A percentile compares a stretch with the other conserved stretches of the same genome.
Conservation (phyloP, 2,888 invertebrate species). For the Drosophila tripunctata region DNA sequence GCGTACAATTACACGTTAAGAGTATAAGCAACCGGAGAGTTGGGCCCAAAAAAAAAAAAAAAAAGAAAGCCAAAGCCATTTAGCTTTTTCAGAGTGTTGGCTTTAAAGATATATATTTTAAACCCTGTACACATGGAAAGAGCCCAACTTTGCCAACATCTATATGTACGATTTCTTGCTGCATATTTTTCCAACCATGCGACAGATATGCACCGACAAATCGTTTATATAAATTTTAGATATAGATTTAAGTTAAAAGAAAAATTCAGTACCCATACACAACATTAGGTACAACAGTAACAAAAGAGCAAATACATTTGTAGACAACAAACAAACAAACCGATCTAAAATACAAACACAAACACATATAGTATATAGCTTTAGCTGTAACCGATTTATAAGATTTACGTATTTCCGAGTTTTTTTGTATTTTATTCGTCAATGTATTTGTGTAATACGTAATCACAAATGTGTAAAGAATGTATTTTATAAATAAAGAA, state of each 20-base stretch:
- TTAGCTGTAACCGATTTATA: slow-evolving; percentile 28
- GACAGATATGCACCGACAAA: slow-evolving; percentile 45
- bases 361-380: slow-evolving; percentile 31
- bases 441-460: slow-evolving; percentile 27
- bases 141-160: not conserved
- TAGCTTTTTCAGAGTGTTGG: slow-evolving; percentile 7
- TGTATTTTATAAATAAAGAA: slow-evolving; percentile 52
- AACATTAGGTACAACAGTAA: slow-evolving; percentile 26
- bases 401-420: slow-evolving; percentile 37
- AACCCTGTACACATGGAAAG: slow-evolving; percentile 2
- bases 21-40: slow-evolving; percentile 21
- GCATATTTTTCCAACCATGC: slow-evolving; percentile 13
- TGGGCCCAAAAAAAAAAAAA: too few species aligned
- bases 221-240: slow-evolving; percentile 3
- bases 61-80: slow-evolving; percentile 17
- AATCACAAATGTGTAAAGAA: slow-evolving; percentile 31
- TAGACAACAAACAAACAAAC: slow-evolving; percentile 5
- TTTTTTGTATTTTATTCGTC: slow-evolving; percentile 30
- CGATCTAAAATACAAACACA: slow-evolving; percentile 8
- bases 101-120: slow-evolving; percentile 9
- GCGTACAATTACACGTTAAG: slow-evolving; percentile 52
- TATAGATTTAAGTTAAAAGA: not conserved
- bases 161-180: slow-evolving; percentile 50
- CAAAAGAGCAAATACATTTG: slow-evolving; percentile 9
- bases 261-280: slow-evolving; percentile 24